Conservation (phyloP, 2,113 vertebrate species). For the Sebastes fasciatus region DNA sequence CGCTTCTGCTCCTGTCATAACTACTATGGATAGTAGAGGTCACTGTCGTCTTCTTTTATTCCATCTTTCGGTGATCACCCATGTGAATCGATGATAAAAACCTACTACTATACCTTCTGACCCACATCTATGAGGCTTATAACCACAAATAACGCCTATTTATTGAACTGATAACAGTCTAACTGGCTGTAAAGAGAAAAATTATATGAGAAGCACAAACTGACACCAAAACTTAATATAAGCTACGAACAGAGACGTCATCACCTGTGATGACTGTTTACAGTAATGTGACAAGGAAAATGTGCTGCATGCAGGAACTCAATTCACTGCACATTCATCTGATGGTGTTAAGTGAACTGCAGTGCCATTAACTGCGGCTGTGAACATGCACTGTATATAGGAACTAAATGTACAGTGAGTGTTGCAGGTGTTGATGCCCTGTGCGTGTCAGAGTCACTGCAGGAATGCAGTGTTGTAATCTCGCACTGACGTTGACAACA, state of each 20-base stretch:
- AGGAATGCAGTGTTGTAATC: slow-evolving; percentile 37
- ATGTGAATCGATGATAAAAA: no score
- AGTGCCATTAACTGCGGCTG: background rate
- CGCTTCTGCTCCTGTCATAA: no score
- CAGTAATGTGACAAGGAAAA: background rate
- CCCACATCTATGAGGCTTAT: no score
- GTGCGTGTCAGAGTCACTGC: slow-evolving; percentile 35
- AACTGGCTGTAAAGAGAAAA: no score
- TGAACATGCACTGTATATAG: background rate
- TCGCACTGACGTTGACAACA: slow-evolving; percentile 24
- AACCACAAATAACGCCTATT: no score
- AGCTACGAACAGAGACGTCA: background rate
- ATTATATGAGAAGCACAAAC: no score
- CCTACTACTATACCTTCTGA: no score
- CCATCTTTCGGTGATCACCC: no score
- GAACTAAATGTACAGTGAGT: background rate
- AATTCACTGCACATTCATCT: background rate
- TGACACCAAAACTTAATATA: no score
- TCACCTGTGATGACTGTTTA: background rate
- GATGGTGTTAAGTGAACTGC: background rate
- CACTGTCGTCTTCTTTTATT: no score
- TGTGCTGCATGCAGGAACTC: background rate
- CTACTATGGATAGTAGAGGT: no score
- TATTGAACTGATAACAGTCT: no score
- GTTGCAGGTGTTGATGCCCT: slow-evolving; percentile 22